Evolutionary conservation across 2,888 invertebrate species (phyloP).

Genomic region (Uropetala carovei): DNA sequence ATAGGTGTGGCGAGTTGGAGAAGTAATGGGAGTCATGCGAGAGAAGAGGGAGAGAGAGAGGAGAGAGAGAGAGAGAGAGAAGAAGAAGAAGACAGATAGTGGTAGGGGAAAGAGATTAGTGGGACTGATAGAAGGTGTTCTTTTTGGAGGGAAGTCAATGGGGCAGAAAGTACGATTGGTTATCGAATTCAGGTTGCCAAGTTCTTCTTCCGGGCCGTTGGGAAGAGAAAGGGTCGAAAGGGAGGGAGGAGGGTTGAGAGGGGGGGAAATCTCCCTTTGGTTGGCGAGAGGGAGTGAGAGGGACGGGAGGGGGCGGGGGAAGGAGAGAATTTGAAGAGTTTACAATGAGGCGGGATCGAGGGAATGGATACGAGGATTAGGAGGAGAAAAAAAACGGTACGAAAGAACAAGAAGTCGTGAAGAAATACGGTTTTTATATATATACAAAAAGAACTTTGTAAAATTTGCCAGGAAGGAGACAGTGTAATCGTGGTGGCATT

Average conservation of each 20-base stretch:
- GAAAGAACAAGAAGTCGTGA: no score
- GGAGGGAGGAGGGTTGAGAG: not conserved
- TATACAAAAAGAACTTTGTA: no score
- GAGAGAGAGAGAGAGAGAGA: not conserved
- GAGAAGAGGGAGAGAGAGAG: not conserved
- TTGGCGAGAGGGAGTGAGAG: not conserved
- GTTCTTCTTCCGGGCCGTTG: constrained; percentile 25
- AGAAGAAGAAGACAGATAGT: not conserved
- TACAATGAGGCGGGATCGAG: no score
- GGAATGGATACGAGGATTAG: no score
- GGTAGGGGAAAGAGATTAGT: not conserved
- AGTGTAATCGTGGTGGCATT: no score
- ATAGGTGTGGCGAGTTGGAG: no score
- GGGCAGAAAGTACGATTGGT: constrained; percentile 32
- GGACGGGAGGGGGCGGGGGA: not conserved
- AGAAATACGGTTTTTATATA: no score
- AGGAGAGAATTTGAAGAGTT: no score
- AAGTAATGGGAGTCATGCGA: no score
- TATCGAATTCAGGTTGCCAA: constrained; percentile 35
- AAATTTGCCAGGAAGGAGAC: no score
- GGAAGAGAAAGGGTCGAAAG: constrained; percentile 1
- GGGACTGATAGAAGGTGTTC: constrained; percentile 28
- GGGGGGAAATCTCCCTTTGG: not conserved
- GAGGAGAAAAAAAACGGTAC: no score
- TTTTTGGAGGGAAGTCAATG: constrained; percentile 18